Percentiles rank a stretch among this genome's conserved stretches.
These are phyloP conservation scores for Diplodus puntazzo DNA, from an alignment of 2,797 vertebrate species.

Conservation along the genomic window DNA sequence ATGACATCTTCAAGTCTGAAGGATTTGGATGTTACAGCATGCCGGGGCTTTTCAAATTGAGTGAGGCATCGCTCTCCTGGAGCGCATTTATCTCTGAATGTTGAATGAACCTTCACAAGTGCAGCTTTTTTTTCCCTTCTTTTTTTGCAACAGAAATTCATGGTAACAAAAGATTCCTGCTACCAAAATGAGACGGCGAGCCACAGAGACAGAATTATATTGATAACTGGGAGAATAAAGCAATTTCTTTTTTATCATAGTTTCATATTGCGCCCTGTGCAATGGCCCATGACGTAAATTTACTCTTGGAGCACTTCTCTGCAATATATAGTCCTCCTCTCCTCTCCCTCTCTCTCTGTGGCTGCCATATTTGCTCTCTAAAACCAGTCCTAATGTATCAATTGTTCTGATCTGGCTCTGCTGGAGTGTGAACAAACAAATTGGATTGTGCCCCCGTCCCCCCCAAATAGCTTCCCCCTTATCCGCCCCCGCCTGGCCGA, in stretches of 20 bases:
- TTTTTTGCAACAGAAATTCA: slow-evolving; percentile 45
- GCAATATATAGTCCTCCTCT: slow-evolving; percentile 59
- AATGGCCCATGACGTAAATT: slow-evolving; percentile 78
- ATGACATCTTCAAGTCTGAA: slow-evolving; percentile 59
- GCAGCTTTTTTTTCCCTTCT: slow-evolving; percentile 1
- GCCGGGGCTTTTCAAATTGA: slow-evolving; percentile 58
- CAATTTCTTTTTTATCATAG: slow-evolving; percentile 80
- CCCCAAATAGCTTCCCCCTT: slow-evolving; percentile 71
- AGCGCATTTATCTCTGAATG: slow-evolving; percentile 61
- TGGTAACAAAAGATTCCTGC: slow-evolving; percentile 70
- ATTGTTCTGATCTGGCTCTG: slow-evolving; percentile 80
- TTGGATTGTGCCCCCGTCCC: slow-evolving; percentile 74
- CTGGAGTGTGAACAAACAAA: slow-evolving; percentile 81
- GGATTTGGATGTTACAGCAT: slow-evolving; percentile 57
- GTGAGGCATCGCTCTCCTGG: slow-evolving; percentile 60
- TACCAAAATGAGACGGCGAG: slow-evolving; percentile 57
- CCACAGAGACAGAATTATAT: slow-evolving; percentile 68
- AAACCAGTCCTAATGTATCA: slow-evolving; percentile 81
- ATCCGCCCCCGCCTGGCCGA: slow-evolving; percentile 53
- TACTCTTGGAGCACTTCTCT: slow-evolving; percentile 72
- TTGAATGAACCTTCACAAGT: slow-evolving; percentile 65
- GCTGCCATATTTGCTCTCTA: slow-evolving; percentile 73
- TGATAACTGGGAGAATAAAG: slow-evolving; percentile 77
- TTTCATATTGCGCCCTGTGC: slow-evolving; percentile 75
- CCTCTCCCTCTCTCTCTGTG: slow-evolving; percentile 1